Evolutionary conservation across 2,113 vertebrate genomes (phyloP), one percentile per base, ranked within the genome.

Genomic region (Mola mola): DNA sequence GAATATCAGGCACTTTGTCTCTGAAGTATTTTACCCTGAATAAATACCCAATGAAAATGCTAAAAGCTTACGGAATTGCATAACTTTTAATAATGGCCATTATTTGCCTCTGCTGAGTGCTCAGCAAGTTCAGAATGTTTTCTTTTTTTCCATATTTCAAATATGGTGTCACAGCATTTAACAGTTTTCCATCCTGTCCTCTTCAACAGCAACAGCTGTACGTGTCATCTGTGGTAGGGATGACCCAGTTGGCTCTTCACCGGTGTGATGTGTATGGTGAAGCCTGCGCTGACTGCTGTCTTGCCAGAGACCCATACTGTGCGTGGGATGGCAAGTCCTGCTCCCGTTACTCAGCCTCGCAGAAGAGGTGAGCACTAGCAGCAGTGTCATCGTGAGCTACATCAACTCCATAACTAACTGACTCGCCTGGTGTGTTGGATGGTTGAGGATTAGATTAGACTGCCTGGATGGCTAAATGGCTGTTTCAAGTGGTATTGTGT

Each of bases 311-410:
- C 65, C 97, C 97, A 0, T 98, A 99, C 88, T 99, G 97, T 0
- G 97, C 97, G 81, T 98, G 97, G 97, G 97, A 98, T 0, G 97
- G 97, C 63, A 97, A 95, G 21, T 93, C 95, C 80, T 98, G 97
- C 85, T 96, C 95, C 38, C 94, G 96, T 24, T 98, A 99, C 88
- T 98, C 96, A 0, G 91, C 94, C 1, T 96, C 96, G 1, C 97
- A 97, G 76, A 99, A 98, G 89, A 96, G 97, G 97, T 98, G 71
- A 17, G 70, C 36, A 51, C 68, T 57, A 29, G 2, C 38, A 46
- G 51, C 59, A 21, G 43, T 28, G 24, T 47, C 29, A 15, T 66
- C 78, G 71, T 62, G 55, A 70, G 48, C 31, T 16, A 7, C 13
- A 15, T 57, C 72, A 66, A 74, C 63, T 2, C 15, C n/a, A 10